Evolutionary conservation across 2,888 invertebrate species (phyloP).

Genomic region (Prosapia bicincta): DNA sequence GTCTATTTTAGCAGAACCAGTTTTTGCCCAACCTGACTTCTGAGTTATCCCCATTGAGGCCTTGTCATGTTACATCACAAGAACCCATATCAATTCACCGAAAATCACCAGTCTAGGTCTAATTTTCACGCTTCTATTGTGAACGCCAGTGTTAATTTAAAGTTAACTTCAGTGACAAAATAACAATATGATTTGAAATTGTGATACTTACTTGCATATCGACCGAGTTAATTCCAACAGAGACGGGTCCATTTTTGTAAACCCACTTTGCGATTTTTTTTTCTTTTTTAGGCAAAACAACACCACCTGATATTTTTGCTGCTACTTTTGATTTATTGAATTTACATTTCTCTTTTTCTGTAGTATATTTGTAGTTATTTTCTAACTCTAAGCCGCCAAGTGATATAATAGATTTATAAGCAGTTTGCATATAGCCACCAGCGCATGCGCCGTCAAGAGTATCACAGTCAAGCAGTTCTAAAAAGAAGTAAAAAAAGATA

Average conservation of each 20-base stretch:
- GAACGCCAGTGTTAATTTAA: too few relatives aligned
- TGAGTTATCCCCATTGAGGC: too few relatives aligned
- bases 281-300: constrained; percentile 86
- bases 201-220: constrained; percentile 78
- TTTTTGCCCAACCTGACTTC: too few relatives aligned
- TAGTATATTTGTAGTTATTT: constrained; percentile 88
- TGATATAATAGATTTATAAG: constrained; percentile 68
- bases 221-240: constrained; percentile 93
- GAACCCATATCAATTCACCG: too few relatives aligned
- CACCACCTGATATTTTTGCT: constrained; percentile 70
- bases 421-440: constrained; percentile 54
- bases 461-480: constrained; percentile 93
- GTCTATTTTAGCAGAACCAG: too few relatives aligned
- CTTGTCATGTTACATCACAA: too few relatives aligned
- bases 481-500: constrained; percentile 22
- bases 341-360: constrained; percentile 70
- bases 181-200: too few relatives aligned
- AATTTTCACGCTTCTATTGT: too few relatives aligned
- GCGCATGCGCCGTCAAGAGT: constrained; percentile 84
- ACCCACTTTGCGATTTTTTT: constrained; percentile 90
- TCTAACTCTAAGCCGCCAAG: constrained; percentile 90
- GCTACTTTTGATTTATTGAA: constrained; percentile 59
- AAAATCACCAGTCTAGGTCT: too few relatives aligned
- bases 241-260: constrained; percentile 86
- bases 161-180: too few relatives aligned